phyloP scores from a whole-genome alignment of 2,113 vertebrate genomes.

The Pipra filicauda region DNA sequence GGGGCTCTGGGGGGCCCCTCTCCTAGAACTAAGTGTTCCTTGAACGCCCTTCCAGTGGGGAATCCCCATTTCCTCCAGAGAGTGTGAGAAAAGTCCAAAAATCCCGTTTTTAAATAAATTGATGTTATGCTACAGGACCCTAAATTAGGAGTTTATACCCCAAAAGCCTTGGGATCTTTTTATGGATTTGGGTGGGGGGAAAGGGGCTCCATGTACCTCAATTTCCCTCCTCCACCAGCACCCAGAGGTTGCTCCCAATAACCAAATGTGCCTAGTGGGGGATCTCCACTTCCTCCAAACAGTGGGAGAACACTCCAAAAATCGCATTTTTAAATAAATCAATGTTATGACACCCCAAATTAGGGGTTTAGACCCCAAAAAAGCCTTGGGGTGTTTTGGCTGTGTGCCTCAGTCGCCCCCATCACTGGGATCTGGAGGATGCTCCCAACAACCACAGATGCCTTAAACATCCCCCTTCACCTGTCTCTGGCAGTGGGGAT shows the following conservation, averaged over 20 bases:
- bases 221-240: not conserved
- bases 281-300: not conserved
- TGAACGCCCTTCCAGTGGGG: not conserved
- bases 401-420: too few species aligned
- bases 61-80: not conserved
- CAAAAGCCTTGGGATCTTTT: not conserved
- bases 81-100: fast-evolving
- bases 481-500: too few species aligned
- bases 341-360: too few species aligned
- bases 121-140: fast-evolving
- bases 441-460: not conserved
- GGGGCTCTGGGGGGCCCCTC: too few species aligned
- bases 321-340: too few species aligned
- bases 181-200: too few species aligned
- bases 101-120: not conserved
- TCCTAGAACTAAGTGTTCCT: not conserved
- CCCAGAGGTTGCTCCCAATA: not conserved
- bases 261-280: not conserved
- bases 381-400: too few species aligned
- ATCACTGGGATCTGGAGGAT: not conserved
- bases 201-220: not conserved
- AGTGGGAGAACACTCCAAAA: fast-evolving
- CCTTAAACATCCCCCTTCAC: not conserved
- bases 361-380: too few species aligned
- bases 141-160: not conserved